Evolutionary conservation across 2,113 vertebrate species (phyloP), one percentile per base, ranked within the genome.

Genomic region (Caretta caretta): DNA sequence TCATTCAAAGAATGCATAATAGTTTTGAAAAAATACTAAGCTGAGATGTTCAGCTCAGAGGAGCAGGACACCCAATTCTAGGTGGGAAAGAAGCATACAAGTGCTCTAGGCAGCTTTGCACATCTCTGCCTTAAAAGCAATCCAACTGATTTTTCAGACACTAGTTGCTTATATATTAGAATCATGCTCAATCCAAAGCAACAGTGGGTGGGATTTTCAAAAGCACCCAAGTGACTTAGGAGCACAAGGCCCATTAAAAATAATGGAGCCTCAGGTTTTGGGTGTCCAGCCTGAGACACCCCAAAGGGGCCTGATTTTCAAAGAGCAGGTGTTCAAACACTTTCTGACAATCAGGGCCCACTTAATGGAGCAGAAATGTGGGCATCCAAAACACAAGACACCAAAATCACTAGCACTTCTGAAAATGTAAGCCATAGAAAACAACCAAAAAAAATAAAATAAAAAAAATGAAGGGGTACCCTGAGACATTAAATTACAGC

Each of bases 121-220:
- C 96, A 89, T 90, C 31, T 82, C 56, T 69, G 6, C 53, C 38
- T 93, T 87, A 88, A 90, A 86, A 86, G 2, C 94, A 95, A 93
- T 14, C 0, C 0, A 88, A 91, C 69, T 0, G 1, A 1, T 16
- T 89, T 92, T 80, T 85, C 13, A 82, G 84, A 87, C 7, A 85
- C 35, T 5, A 88, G n/a, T 29, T 93, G 49, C n/a, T 53, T 31
- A 11, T 46, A 62, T 42, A 8, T 86, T 56, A 51, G 29, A 35
- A 59, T 89, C 54, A 38, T 62, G 31, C 2, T 69, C 80, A 54
- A 24, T 25, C 27, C 93, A 14, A 17, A 7, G 19, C 29, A 92
- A 78, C 42, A 48, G 42, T 42, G 38, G 69, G 69, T 75, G 69
- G 35, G 69, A 75, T 75, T 75, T 75, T 42, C 35, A 75, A 75